Conservation (phyloP, 2,888 invertebrate species). For the Caenorhabditis sp. region DNA sequence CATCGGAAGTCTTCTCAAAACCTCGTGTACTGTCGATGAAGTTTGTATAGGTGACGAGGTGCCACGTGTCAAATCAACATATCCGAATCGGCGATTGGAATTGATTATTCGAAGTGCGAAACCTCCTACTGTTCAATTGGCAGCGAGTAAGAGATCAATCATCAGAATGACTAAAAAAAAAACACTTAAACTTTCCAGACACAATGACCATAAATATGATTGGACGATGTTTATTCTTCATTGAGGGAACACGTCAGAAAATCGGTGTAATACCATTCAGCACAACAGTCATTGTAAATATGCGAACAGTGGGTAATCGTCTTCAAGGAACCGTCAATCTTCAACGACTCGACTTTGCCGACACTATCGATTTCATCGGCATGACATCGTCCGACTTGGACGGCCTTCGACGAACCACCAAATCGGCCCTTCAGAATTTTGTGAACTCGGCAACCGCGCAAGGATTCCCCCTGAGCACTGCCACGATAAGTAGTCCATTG, state of each 20-base stretch:
- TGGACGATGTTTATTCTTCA: conserved; percentile 51
- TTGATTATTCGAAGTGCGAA: conserved; percentile 51
- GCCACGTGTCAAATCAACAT: conserved; percentile 46
- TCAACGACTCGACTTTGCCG: conserved; percentile 38
- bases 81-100: conserved; percentile 51
- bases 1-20: conserved; percentile 53
- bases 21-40: conserved; percentile 54
- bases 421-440: conserved; percentile 49
- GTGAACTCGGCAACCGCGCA: conserved; percentile 42
- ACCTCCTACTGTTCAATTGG: conserved; percentile 42
- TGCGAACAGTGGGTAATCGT: conserved; percentile 34
- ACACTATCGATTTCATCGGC: conserved; percentile 53
- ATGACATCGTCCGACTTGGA: conserved; percentile 46
- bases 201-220: conserved; percentile 28
- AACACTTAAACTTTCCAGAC: conserved; percentile 21
- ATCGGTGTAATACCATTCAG: conserved; percentile 53
- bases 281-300: conserved; percentile 27
- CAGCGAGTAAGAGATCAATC: conserved; percentile 16
- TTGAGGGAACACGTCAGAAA: conserved; percentile 55
- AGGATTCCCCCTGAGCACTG: conserved; percentile 49
- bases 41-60: conserved; percentile 57
- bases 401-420: conserved; percentile 47
- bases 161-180: background rate
- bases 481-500: conserved; percentile 48
- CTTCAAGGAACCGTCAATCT: conserved; percentile 45